Evolutionary conservation across 1,140 invertebrate genomes (phyloP), one percentile per base, ranked within the genome.

Genomic region (Homalodisca vitripennis): DNA sequence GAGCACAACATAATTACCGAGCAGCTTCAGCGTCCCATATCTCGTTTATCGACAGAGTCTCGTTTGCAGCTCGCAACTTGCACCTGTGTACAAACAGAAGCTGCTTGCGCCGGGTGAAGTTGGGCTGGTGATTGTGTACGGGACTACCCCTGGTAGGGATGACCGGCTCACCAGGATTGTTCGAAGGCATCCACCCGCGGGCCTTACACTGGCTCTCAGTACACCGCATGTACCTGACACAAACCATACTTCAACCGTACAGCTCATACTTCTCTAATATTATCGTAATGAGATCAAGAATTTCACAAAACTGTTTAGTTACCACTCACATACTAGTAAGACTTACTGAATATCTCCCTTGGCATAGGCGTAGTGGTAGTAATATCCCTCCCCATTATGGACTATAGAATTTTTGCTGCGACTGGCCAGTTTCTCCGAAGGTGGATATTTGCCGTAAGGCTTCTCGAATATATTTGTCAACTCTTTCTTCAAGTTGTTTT

Each of bases 321-420:
- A n/a, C n/a, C n/a, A n/a, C n/a, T n/a, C n/a, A n/a, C n/a, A n/a
- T n/a, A n/a, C n/a, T n/a, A n/a, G n/a, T n/a, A n/a, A n/a, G n/a
- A n/a, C 48, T 51, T 51, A 51, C 48, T 20, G 17, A 22, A 10
- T 51, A 20, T 20, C n/a, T 12, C 22, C 48, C 48, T 51, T 51
- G 3, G n/a, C n/a, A 51, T 20, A 20, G n/a, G 3, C 3, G 48
- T 20, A 14, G 3, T 51, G 48, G 48, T 51, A 51, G n/a, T 51
- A 51, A 20, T 51, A 51, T n/a, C 48, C 48, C 48, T 51, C n/a
- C 3, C 48, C 48, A 20, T 51, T 51, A 22, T 51, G n/a, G 48
- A 10, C 17, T 3, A 3, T 3, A 3, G 3, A 10, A 20, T 22
- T 51, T 14, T 51, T 51, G 3, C 2, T 6, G 22, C 48, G 48